Evolutionary conservation across 2,113 vertebrate species (phyloP), one percentile per base, ranked within the genome.

Genomic region (Urocolius indicus): DNA sequence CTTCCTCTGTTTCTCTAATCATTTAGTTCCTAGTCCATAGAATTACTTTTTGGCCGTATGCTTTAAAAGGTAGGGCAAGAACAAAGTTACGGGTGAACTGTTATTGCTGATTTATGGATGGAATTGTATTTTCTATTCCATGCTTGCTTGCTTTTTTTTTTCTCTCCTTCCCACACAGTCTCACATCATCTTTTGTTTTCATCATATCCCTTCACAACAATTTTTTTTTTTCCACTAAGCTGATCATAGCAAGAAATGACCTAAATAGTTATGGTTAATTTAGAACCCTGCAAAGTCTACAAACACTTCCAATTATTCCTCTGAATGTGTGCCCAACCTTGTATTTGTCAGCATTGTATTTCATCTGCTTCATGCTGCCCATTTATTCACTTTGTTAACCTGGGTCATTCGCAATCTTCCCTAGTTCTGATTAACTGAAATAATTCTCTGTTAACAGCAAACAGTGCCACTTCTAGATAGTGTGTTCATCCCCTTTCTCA

Each of bases 381-480:
- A 36, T 84, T 84, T 93, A 88, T 69, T 58, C 75, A 46, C 61
- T 88, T 88, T 86, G 79, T 93, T 94, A 96, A 91, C 75, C 41
- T 57, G 32, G 68, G 79, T 94, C 79, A 90, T 14, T 93, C 92
- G 84, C 73, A 90, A 68, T 81, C 75, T 89, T 90, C 58, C 55
- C 45, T 24, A 57, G 48, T 80, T 84, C 65, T 90, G 85, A 88
- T 84, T 86, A 95, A 77, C 57, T 63, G 30, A 61, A 86, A 32
- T 68, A 55, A 86, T 72, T 86, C 78, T 58, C 54, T 74, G 62
- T 58, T 73, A 57, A 43, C 38, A 57, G 82, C 67, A 52, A 80
- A 58, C n/a, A 80, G 58, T 81, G 76, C 45, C 79, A 52, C 52
- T 77, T 67, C 79, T 76, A 5, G 3, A 26, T 1, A 63, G 63